Percentiles rank a stretch among this genome's conserved stretches.
Conservation (phyloP, 2,113 vertebrate genomes). For the Hippocampus mohnikei region DNA sequence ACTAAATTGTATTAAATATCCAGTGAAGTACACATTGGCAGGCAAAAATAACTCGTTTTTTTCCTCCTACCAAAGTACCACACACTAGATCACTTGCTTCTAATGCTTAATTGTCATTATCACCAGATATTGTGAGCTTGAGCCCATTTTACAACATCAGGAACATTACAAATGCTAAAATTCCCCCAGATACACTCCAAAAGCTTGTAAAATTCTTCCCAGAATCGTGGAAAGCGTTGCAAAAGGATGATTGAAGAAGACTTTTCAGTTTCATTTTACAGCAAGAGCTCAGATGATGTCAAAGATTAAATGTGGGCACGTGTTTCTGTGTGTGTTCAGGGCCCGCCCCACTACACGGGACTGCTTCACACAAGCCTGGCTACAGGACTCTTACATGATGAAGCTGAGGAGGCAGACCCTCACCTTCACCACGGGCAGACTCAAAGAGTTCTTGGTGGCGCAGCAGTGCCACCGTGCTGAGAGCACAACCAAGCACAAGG, state of each 20-base stretch:
- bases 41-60: too few species aligned
- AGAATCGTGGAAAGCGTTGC: neutral
- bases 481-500: conserved; percentile 86
- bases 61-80: too few species aligned
- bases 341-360: conserved; percentile 85
- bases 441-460: conserved; percentile 90
- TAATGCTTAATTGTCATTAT: neutral
- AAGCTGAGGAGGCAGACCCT: conserved; percentile 93
- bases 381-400: conserved; percentile 95
- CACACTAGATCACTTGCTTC: too few species aligned
- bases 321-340: conserved; percentile 65
- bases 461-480: conserved; percentile 79
- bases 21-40: too few species aligned
- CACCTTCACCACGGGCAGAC: conserved; percentile 86
- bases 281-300: neutral
- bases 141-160: neutral
- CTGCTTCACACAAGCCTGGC: conserved; percentile 88
- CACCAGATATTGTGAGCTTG: neutral
- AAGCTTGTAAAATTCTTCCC: neutral
- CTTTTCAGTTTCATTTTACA: too few species aligned
- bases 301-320: neutral
- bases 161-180: neutral
- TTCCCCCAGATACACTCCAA: neutral
- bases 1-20: too few species aligned
- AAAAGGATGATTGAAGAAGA: too few species aligned